Evolutionary conservation across 1,140 invertebrate genomes (phyloP).

Genomic region (Periplaneta americana): DNA sequence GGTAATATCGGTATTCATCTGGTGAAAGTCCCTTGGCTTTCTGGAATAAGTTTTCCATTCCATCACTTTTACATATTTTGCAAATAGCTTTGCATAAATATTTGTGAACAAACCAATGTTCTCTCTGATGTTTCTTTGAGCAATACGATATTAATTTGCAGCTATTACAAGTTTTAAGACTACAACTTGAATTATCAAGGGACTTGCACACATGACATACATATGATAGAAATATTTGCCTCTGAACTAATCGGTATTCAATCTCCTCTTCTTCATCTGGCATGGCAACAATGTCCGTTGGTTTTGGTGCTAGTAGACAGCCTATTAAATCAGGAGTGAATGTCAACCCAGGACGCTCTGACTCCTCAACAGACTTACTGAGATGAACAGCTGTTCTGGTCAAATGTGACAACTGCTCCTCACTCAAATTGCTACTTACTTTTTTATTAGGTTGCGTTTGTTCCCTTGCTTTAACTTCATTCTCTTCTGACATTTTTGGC

Average conservation of each 20-base stretch:
- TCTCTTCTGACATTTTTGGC: background rate
- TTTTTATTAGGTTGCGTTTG: background rate
- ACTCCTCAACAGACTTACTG: background rate
- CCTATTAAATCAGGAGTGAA: background rate
- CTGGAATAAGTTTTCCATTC: conserved; percentile 41
- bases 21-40: conserved; percentile 43
- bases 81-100: conserved; percentile 37
- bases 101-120: conserved; percentile 38
- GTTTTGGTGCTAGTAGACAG: background rate
- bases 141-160: conserved; percentile 52
- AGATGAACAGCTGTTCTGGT: background rate
- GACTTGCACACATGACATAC: conserved; percentile 39
- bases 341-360: background rate
- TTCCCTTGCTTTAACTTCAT: background rate
- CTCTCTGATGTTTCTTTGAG: conserved; percentile 37
- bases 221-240: conserved; percentile 20
- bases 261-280: conserved; percentile 7
- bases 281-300: background rate
- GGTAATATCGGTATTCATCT: conserved; percentile 51
- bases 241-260: conserved; percentile 1
- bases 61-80: conserved; percentile 24
- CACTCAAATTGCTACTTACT: background rate
- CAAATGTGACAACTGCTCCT: background rate
- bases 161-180: conserved; percentile 32
- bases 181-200: conserved; percentile 18